Evolutionary conservation across 2,888 invertebrate species (phyloP).

Genomic region (Caenorhabditis wallacei): DNA sequence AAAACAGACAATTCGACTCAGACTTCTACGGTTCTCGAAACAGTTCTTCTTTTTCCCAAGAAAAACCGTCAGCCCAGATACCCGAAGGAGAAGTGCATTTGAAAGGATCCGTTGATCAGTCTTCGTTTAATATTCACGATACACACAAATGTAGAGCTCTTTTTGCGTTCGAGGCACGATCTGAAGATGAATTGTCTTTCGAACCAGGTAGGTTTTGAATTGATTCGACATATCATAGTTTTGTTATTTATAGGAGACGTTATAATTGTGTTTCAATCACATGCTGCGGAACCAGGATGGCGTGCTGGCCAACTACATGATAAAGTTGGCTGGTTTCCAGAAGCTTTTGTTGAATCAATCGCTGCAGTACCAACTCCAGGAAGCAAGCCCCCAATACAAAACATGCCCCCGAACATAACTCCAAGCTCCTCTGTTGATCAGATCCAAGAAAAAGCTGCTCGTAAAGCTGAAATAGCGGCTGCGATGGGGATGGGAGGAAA

Average conservation of each 20-base stretch:
- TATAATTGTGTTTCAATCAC: constrained; percentile 89
- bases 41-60: constrained; percentile 33
- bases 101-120: constrained; percentile 39
- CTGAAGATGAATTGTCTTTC: constrained; percentile 86
- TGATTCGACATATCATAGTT: no score
- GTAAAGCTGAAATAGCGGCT: constrained; percentile 58
- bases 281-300: constrained; percentile 98
- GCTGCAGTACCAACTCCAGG: constrained; percentile 63
- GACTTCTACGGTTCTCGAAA: constrained; percentile 19
- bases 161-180: constrained; percentile 94
- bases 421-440: constrained; percentile 73
- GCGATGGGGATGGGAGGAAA: constrained; percentile 41
- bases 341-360: constrained; percentile 84
- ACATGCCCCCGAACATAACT: constrained; percentile 74
- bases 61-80: not conserved
- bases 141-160: constrained; percentile 90
- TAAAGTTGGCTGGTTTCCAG: constrained; percentile 85
- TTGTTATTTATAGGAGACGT: constrained; percentile 87
- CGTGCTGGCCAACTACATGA: constrained; percentile 93
- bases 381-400: constrained; percentile 71
- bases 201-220: constrained; percentile 84
- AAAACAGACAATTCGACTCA: constrained; percentile 23
- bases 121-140: constrained; percentile 82
- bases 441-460: constrained; percentile 55
- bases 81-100: not conserved